Conservation (phyloP, 2,797 vertebrate genomes). For the Peromyscus aztecus region DNA sequence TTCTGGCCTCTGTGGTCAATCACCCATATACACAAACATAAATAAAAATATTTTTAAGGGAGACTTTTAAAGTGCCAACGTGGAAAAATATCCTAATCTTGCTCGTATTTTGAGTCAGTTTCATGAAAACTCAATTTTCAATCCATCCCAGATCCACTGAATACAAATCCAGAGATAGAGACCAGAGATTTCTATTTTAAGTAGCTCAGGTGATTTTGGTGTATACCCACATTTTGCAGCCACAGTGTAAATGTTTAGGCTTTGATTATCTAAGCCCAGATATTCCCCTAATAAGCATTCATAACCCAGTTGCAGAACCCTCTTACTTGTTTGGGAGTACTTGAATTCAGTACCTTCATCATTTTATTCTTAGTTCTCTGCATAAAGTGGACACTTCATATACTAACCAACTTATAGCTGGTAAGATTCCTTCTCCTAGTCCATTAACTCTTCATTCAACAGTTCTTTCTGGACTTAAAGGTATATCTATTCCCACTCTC, state of each 20-base stretch:
- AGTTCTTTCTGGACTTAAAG: background rate
- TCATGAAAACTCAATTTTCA: conserved; percentile 30
- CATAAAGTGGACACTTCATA: background rate
- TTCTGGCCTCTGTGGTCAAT: background rate
- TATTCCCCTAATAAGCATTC: background rate
- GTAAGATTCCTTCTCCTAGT: background rate
- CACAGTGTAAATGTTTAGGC: background rate
- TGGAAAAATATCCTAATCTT: conserved; percentile 2
- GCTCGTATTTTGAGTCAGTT: background rate
- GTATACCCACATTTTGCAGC: background rate
- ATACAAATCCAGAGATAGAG: background rate
- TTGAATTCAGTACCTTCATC: background rate
- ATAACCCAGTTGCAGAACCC: background rate
- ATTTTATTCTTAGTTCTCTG: background rate
- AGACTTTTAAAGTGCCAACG: background rate
- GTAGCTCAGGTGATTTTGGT: background rate
- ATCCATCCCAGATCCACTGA: background rate
- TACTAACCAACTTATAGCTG: background rate
- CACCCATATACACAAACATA: background rate
- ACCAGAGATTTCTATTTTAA: background rate
- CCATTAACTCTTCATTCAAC: background rate
- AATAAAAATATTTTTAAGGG: background rate
- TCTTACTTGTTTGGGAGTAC: background rate
- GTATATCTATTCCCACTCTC: background rate
- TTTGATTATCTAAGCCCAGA: background rate